Evolutionary conservation across 2,113 vertebrate genomes (phyloP), one percentile per base, ranked within the genome.

Genomic region (Passer montanus): DNA sequence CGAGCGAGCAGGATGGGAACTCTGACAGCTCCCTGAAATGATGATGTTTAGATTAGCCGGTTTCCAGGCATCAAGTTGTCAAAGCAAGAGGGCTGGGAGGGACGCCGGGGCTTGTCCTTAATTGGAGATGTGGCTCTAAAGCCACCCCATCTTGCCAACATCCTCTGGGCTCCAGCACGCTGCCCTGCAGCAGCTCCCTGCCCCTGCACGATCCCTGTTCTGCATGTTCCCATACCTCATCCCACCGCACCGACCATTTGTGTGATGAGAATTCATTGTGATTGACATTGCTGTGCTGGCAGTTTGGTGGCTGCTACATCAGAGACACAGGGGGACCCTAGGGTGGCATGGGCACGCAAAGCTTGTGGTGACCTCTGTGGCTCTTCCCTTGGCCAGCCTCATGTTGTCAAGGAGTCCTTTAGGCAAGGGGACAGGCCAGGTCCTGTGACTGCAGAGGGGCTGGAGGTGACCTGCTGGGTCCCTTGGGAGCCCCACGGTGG

Each of bases 121-220:
- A 93, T 93, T 94, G 95, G 97, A 87, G 47, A 78, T 89, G 77
- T 80, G 79, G 58, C 84, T 96, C 93, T 23, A n/a, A 83, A 92
- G 80, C 67, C 15, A 4, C 75, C 74, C 70, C 50, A 10, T 39
- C 5, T 5, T 17, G 56, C 87, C 66, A 77, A 7, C 10, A 4
- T 77, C 37, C 53, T 78, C 41, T 7, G 35, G 69, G 62, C 67
- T 75, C 72, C 5, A 6, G 66, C n/a, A 4, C 2, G 0, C 30
- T 2, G 70, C 59, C 49, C 84, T 4, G 0, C 73, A 49, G 74
- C 59, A 50, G 83, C 53, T 79, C 52, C 52, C 20, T 68, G 76
- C 26, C 59, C 52, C 4, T 4, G 35, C 35, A 28, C 0, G 0
- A 37, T 77, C 72, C 22, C 55, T 69, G 56, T 75, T 44, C 6